A percentile compares a stretch with the other conserved stretches of the same genome.
phyloP scores from a whole-genome alignment of 2,797 vertebrate species.

The Sebastes diaconus region DNA sequence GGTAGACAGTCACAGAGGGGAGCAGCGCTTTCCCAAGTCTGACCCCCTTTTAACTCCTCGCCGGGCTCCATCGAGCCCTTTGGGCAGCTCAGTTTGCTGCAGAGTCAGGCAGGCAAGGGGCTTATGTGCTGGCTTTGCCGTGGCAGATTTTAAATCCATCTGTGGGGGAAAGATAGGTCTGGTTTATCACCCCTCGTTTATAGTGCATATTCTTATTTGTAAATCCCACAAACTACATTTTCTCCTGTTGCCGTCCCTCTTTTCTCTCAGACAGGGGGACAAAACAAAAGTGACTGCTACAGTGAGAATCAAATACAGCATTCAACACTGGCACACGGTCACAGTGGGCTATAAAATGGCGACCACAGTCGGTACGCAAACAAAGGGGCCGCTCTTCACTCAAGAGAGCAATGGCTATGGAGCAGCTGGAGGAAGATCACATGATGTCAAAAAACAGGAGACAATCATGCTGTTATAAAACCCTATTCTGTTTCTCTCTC shows the following conservation, averaged over 20 bases:
- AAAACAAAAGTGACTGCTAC: constrained; percentile 47
- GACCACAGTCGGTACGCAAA: constrained; percentile 57
- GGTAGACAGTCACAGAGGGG: constrained; percentile 64
- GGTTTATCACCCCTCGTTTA: constrained; percentile 66
- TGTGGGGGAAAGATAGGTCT: constrained; percentile 74
- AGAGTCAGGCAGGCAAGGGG: constrained; percentile 65
- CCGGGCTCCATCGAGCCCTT: constrained; percentile 59
- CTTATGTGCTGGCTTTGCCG: constrained; percentile 67
- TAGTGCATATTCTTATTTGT: constrained; percentile 66
- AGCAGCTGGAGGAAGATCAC: constrained; percentile 69
- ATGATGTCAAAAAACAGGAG: constrained; percentile 53
- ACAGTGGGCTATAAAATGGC: constrained; percentile 62
- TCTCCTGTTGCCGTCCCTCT: constrained; percentile 32
- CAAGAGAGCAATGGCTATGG: constrained; percentile 45
- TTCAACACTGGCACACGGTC: constrained; percentile 44
- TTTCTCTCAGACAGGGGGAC: constrained; percentile 8
- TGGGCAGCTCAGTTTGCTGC: constrained; percentile 72
- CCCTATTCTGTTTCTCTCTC: constrained; percentile 29
- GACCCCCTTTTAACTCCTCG: constrained; percentile 69
- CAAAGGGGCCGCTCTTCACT: constrained; percentile 57
- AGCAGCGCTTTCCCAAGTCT: constrained; percentile 64
- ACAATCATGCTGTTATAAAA: constrained; percentile 64
- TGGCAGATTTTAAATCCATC: constrained; percentile 74
- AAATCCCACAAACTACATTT: constrained; percentile 62
- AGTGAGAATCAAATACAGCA: constrained; percentile 56